Evolutionary conservation across 2,113 vertebrate genomes (phyloP).

Genomic region (Gobiocypris rarus): DNA sequence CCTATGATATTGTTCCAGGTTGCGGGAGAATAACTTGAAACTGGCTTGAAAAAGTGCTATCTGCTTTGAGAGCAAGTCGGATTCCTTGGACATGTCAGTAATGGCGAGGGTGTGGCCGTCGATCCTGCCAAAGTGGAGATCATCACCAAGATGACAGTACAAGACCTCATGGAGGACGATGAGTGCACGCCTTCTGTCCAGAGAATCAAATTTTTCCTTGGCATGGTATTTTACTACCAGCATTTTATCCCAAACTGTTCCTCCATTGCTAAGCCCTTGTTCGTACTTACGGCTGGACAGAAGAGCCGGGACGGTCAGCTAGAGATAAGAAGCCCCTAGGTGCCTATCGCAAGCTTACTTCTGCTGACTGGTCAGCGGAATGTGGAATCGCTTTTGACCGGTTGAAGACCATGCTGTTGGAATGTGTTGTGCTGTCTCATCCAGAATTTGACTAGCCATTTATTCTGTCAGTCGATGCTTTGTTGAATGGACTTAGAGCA

Average conservation of each 20-base stretch:
- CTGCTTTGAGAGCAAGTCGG: neutral
- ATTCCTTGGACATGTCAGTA: neutral
- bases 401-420: neutral
- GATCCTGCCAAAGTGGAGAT: conserved; percentile 40
- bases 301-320: no score
- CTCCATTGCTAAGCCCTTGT: no score
- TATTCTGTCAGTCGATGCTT: neutral
- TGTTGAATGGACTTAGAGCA: neutral
- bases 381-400: neutral
- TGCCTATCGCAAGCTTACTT: neutral
- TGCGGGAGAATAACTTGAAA: no score
- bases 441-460: neutral
- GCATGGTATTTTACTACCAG: conserved; percentile 36
- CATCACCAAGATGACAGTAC: neutral
- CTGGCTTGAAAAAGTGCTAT: no score
- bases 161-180: conserved; percentile 30
- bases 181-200: conserved; percentile 28
- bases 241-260: no score
- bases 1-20: no score
- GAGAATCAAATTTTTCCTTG: conserved; percentile 41
- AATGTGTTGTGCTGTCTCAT: neutral
- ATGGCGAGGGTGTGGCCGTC: conserved; percentile 3
- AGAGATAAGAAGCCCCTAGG: neutral
- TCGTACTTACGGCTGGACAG: no score
- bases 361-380: neutral